phyloP scores from a whole-genome alignment of 1,140 invertebrate genomes.

The Manduca sexta region DNA sequence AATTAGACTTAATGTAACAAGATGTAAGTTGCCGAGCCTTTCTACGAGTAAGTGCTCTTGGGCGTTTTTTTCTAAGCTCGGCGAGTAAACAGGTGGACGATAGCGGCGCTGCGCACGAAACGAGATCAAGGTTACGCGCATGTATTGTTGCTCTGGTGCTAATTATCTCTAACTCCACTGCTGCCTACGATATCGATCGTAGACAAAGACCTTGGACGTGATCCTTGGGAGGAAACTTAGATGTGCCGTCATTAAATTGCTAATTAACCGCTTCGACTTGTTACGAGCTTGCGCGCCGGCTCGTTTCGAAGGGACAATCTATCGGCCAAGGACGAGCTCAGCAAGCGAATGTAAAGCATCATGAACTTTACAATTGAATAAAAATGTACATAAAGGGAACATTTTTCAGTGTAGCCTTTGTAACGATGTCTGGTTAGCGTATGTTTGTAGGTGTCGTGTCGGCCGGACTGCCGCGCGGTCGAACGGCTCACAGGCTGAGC shows the following conservation, averaged over 20 bases:
- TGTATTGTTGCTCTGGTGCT: slow-evolving; percentile 44
- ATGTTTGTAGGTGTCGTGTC: no score
- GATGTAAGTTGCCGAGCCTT: slow-evolving; percentile 3
- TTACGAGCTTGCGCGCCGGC: slow-evolving; percentile 13
- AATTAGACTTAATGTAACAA: slow-evolving; percentile 3
- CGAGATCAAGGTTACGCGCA: slow-evolving; percentile 49
- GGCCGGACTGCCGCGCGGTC: slow-evolving; percentile 14
- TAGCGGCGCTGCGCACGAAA: slow-evolving; percentile 28
- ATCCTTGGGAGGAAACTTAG: neutral
- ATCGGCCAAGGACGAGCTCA: slow-evolving; percentile 46
- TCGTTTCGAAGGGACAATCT: slow-evolving; percentile 46
- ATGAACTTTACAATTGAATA: slow-evolving; percentile 31
- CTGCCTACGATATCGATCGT: neutral
- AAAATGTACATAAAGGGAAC: slow-evolving; percentile 19
- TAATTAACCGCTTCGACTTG: no score
- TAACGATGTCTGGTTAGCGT: slow-evolving; percentile 12
- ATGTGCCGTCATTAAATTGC: no score
- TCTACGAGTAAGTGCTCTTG: slow-evolving; percentile 14
- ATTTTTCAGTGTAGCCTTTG: slow-evolving; percentile 39
- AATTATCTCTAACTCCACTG: slow-evolving; percentile 24
- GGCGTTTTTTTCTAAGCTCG: slow-evolving; percentile 20
- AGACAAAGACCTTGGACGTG: neutral
- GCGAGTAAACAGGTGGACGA: slow-evolving; percentile 35
- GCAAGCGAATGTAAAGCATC: slow-evolving; percentile 37
- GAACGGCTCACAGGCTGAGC: no score